Conservation (phyloP, 2,113 vertebrate genomes). For the Cichladusa arquata region DNA sequence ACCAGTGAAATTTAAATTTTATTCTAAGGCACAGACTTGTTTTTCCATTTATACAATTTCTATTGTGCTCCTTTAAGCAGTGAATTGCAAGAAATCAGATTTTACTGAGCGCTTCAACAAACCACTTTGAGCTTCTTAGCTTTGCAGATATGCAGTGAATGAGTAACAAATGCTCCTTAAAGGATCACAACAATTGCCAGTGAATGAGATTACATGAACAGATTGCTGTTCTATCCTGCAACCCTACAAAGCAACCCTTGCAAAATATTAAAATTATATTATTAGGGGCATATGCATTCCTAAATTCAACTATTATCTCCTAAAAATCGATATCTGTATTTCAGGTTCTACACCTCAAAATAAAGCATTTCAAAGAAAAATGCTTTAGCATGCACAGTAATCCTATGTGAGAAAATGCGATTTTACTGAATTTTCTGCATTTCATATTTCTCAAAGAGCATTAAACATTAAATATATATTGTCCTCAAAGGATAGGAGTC, state of each 20-base stretch:
- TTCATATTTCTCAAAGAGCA: not conserved
- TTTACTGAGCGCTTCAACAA: not conserved
- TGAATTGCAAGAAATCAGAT: not conserved
- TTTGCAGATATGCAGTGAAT: not conserved
- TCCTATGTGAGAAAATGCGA: not conserved
- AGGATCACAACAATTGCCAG: not conserved
- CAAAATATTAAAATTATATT: not conserved
- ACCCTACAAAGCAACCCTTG: not conserved
- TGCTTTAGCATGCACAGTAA: not conserved
- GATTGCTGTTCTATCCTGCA: not conserved
- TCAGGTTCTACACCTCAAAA: not conserved
- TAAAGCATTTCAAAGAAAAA: not conserved
- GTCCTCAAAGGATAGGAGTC: not conserved
- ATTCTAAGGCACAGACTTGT: not conserved
- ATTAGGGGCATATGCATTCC: not conserved
- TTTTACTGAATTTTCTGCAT: not conserved
- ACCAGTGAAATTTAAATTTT: fast-evolving
- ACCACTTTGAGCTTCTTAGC: not conserved
- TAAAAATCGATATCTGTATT: not conserved
- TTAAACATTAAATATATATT: not conserved
- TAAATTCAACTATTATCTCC: not conserved
- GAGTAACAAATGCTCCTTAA: not conserved
- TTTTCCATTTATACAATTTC: not conserved
- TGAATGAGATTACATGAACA: not conserved
- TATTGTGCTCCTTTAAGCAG: not conserved